Conservation (phyloP, 2,888 invertebrate species). For the Ryuthela nishihirai region DNA sequence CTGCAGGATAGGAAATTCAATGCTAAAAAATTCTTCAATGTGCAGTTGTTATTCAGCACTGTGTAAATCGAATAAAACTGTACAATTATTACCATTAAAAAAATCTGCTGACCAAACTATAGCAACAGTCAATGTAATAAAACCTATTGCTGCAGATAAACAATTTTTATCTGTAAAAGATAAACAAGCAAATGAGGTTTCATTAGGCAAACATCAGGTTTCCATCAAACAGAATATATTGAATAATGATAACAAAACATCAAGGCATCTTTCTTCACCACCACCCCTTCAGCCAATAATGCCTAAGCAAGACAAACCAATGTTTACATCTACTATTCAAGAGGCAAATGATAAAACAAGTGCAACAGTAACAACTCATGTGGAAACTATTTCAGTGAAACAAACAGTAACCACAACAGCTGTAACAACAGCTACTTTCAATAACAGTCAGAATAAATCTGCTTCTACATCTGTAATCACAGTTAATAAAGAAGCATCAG, state of each 20-base stretch:
- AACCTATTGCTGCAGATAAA: conserved; percentile 16
- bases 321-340: not conserved
- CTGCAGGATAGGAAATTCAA: conserved; percentile 31
- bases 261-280: not conserved
- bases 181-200: too few species aligned
- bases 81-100: conserved; percentile 16
- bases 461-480: too few species aligned
- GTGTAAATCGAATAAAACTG: conserved; percentile 38
- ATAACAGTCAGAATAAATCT: too few species aligned
- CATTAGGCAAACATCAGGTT: too few species aligned
- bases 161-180: conserved; percentile 17
- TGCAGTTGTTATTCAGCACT: conserved; percentile 45
- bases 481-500: too few species aligned
- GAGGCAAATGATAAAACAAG: not conserved
- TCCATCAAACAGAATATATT: too few species aligned
- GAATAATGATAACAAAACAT: too few species aligned
- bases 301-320: conserved; percentile 15
- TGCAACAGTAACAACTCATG: not conserved
- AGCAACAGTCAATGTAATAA: conserved; percentile 19
- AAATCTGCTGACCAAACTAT: conserved; percentile 12
- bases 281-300: conserved; percentile 5
- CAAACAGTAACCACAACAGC: too few species aligned
- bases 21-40: conserved; percentile 7
- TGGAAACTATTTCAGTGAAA: too few species aligned
- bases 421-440: too few species aligned